These are phyloP conservation scores for Notiomystis cincta DNA, from an alignment of 2,113 vertebrate species.

Conservation along the genomic window DNA sequence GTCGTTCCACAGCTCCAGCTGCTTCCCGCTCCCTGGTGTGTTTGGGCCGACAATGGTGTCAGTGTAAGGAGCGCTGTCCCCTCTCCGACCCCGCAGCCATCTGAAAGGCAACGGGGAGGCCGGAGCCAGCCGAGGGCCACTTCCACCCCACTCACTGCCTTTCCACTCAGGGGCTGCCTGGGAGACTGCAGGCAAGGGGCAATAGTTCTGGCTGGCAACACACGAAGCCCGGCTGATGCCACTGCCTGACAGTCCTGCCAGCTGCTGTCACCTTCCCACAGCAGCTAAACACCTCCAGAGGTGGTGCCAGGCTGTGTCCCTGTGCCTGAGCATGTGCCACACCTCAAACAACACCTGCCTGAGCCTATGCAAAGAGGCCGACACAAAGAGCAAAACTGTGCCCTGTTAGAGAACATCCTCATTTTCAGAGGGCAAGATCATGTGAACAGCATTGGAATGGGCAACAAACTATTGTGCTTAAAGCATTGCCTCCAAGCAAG, in stretches of 20 bases:
- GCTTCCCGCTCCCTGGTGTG: background rate
- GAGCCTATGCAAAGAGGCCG: background rate
- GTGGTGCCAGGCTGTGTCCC: accelerated
- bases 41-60: background rate
- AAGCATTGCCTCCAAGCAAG: background rate
- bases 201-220: background rate
- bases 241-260: background rate
- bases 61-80: background rate
- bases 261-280: background rate
- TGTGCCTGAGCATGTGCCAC: background rate
- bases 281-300: background rate
- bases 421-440: background rate
- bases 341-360: accelerated
- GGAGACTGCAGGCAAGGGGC: background rate
- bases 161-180: accelerated
- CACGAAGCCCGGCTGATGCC: background rate
- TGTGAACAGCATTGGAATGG: accelerated
- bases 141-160: accelerated
- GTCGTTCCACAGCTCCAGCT: background rate
- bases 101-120: background rate
- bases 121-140: background rate
- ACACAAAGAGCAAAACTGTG: background rate
- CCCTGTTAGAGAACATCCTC: background rate
- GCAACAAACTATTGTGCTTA: background rate
- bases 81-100: background rate